phyloP scores from a whole-genome alignment of 2,113 vertebrate genomes.

The Clarias gariepinus region DNA sequence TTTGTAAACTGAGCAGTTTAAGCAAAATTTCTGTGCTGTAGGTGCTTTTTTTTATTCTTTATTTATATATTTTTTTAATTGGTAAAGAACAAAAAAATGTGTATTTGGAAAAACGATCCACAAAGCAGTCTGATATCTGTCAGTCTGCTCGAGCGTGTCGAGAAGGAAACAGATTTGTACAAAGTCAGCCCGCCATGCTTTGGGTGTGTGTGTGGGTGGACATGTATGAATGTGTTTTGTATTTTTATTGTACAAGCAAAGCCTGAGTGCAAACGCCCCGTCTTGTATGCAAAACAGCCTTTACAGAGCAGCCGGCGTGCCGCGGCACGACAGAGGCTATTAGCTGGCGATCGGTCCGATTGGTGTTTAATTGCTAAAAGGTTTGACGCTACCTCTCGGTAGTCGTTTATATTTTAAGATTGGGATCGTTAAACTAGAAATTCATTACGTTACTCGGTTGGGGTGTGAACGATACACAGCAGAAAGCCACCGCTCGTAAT shows the following conservation, averaged over 20 bases:
- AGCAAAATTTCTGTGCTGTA: not conserved
- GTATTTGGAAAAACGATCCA: conserved; percentile 6
- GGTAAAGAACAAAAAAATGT: not conserved
- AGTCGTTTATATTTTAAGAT: not conserved
- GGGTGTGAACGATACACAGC: not conserved
- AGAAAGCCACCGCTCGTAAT: not conserved
- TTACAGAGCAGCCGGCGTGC: not conserved
- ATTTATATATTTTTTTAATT: not conserved
- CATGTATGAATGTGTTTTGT: conserved; percentile 35
- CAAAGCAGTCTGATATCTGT: conserved; percentile 39
- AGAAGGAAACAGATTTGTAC: conserved; percentile 47
- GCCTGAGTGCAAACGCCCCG: conserved; percentile 1
- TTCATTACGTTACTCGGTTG: not conserved
- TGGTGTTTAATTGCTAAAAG: not conserved
- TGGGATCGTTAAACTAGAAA: not conserved
- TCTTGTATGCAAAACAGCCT: conserved; percentile 3
- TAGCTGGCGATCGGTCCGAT: not conserved
- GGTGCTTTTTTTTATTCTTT: not conserved
- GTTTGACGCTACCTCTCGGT: not conserved
- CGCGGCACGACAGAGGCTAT: not conserved
- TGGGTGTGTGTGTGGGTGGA: conserved; percentile 45
- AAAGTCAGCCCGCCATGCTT: conserved; percentile 37
- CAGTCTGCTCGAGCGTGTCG: conserved; percentile 41
- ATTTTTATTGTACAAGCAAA: conserved; percentile 34
- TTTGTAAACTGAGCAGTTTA: not conserved